Conservation (phyloP, 1,140 invertebrate species). For the Ditylenchus dipsaci region DNA sequence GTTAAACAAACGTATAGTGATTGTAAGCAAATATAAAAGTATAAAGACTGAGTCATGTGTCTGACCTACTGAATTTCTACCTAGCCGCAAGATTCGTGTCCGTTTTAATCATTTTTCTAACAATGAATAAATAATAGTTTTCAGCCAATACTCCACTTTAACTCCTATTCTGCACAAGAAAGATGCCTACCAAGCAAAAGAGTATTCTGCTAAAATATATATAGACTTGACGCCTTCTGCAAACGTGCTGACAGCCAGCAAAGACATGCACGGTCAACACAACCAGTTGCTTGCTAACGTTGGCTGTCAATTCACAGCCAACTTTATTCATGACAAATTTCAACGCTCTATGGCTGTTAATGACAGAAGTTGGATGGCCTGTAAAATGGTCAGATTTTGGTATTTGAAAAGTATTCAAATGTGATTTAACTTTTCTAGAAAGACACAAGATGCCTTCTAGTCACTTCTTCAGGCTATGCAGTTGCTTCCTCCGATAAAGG, state of each 20-base stretch:
- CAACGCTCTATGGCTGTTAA: conserved; percentile 6
- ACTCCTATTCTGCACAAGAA: neutral
- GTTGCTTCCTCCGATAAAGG: neutral
- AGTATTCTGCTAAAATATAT: neutral
- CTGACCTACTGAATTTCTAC: too few species aligned
- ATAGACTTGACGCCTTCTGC: neutral
- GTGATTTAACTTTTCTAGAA: conserved; percentile 11
- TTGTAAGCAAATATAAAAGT: too few species aligned
- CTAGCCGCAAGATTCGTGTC: too few species aligned
- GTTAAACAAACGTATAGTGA: too few species aligned
- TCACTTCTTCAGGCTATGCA: conserved; percentile 7
- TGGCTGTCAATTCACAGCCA: conserved; percentile 11
- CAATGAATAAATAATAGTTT: too few species aligned
- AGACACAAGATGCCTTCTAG: conserved; percentile 5
- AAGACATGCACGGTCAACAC: neutral
- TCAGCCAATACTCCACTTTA: neutral
- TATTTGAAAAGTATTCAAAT: neutral
- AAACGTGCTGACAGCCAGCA: neutral
- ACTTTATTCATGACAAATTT: conserved; percentile 29
- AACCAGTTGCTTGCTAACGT: conserved; percentile 2
- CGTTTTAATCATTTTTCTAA: too few species aligned
- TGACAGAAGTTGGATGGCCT: neutral
- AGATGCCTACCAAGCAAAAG: neutral
- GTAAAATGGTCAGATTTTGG: conserved; percentile 13
- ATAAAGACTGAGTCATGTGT: too few species aligned